Conservation (phyloP, 2,888 invertebrate genomes). For the Venusia cambrica region DNA sequence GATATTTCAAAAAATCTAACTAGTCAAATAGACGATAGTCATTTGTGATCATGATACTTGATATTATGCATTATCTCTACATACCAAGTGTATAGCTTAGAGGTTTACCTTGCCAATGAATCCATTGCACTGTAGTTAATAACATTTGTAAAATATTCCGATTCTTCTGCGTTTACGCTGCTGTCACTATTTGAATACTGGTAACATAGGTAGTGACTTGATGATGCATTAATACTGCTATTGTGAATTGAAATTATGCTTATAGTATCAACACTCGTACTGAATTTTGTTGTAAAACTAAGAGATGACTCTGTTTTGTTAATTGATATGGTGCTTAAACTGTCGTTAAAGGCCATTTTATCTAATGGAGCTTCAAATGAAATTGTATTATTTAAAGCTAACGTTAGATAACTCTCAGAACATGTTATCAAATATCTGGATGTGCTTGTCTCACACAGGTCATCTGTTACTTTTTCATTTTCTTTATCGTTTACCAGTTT, state of each 20-base stretch:
- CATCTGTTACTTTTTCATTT: constrained; percentile 2
- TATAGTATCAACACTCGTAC: constrained; percentile 27
- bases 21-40: too few species aligned
- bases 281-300: constrained; percentile 32
- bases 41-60: too few species aligned
- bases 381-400: constrained; percentile 3
- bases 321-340: constrained; percentile 36
- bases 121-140: constrained; percentile 21
- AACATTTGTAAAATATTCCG: constrained; percentile 24
- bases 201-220: constrained; percentile 31
- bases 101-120: constrained; percentile 27
- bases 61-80: too few species aligned
- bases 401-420: constrained; percentile 14
- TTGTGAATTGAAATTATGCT: constrained; percentile 38
- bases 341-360: constrained; percentile 24
- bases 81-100: too few species aligned
- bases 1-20: too few species aligned
- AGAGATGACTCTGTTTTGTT: constrained; percentile 43
- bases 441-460: constrained; percentile 1
- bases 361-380: constrained; percentile 2
- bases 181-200: constrained; percentile 20
- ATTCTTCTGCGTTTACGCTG: constrained; percentile 18
- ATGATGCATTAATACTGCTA: constrained; percentile 30
- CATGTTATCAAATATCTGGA: constrained; percentile 24
- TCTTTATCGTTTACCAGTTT: constrained; percentile 2